Base-by-base conservation (phyloP, 2,797 vertebrate genomes). In the Natrix natrix region DNA sequence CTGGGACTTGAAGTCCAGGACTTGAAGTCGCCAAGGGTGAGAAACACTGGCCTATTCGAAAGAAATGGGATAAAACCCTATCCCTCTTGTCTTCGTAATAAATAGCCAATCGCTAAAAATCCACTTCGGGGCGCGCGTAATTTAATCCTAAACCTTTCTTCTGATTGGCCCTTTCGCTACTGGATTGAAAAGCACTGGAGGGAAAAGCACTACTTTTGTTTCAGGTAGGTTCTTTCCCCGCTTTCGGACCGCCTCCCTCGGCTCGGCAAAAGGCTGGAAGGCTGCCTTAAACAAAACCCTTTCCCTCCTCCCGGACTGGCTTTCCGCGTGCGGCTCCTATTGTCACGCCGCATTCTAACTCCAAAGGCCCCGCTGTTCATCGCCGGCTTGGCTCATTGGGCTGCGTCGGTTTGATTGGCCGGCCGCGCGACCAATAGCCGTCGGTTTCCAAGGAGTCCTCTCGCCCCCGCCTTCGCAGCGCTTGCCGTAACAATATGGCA, bases 311-410 rank as follows among this genome's bases (percentile, higher is more conserved):
- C 60, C 63, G 10, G 14, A 56, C 16, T 11, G 86, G n/a, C 37
- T 1, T 37, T 91, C 92, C 66, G 24, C 74, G 63, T 1, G 4
- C 2, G 3, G 5, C 22, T 48, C 86, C 95, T 89, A 94, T 95
- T 95, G 96, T 96, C 96, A 93, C 95, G 91, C 95, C 90, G n/a
- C 94, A 78, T 91, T 92, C 92, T 91, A 95, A 97, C 94, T 97
- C 97, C 74, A 96, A 97, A 97, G 96, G 96, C 97, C 97, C 97
- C 97, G 97, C 97, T 97, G 96, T 95, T 91, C 93, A 48, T 28
- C 92, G 91, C 74, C 55, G 90, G 32, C 91, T 3, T 13, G 37
- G 0, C 20, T 13, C 90, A 97, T 97, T 97, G 97, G 97, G 74
- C 91, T 3, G 3, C 22, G 20, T 4, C n/a, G 91, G 48, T 6